Conservation (phyloP, 2,888 invertebrate species). For the Leptinotarsa juncta region DNA sequence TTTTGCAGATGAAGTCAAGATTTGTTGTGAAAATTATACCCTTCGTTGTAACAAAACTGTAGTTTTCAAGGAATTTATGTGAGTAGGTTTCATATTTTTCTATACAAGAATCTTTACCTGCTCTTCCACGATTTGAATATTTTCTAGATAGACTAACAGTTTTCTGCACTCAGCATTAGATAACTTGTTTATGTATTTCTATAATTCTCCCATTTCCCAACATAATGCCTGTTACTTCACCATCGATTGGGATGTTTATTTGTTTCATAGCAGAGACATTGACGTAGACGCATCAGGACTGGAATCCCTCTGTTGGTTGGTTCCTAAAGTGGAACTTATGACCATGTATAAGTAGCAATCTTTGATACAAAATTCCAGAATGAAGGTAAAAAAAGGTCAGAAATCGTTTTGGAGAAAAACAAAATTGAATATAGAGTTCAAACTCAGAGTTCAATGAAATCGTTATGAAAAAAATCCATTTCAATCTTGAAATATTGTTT, state of each 20-base stretch:
- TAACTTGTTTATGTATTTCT: not conserved
- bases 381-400: not conserved
- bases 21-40: no score
- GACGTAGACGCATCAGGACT: constrained; percentile 60
- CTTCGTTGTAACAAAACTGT: no score
- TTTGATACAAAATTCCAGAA: constrained; percentile 53
- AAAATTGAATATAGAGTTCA: no score
- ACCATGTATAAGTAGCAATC: constrained; percentile 58
- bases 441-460: no score
- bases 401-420: no score
- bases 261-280: constrained; percentile 57
- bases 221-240: constrained; percentile 10
- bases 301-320: constrained; percentile 60
- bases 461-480: no score
- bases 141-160: not conserved
- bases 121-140: not conserved
- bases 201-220: not conserved
- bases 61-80: no score
- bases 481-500: no score
- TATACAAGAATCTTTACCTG: no score
- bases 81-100: no score
- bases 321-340: constrained; percentile 48
- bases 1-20: no score
- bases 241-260: not conserved
- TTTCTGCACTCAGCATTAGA: not conserved